Percentiles rank a stretch among this genome's conserved stretches.
These are phyloP conservation scores for Drosophila monieri DNA, from an alignment of 2,888 invertebrate species.

Conservation along the genomic window DNA sequence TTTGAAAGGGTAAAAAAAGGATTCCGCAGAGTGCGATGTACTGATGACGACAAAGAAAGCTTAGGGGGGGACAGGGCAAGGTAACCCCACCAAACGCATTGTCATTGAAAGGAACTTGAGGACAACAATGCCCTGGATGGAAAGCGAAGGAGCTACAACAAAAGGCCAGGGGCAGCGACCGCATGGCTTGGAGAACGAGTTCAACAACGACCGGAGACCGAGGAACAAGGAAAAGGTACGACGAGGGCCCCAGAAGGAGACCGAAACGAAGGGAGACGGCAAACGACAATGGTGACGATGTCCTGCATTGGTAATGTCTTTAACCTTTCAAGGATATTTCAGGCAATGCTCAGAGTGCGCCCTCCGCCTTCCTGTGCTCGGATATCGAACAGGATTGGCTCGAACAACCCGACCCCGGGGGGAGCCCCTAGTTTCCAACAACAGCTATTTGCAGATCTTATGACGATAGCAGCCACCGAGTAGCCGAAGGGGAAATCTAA, in stretches of 20 bases:
- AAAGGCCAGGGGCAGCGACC: conserved; percentile 75
- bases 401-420: conserved; percentile 23
- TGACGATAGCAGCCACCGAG: conserved; percentile 40
- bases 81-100: conserved; percentile 56
- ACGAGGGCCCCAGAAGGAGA: not conserved
- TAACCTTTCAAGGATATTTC: conserved; percentile 82
- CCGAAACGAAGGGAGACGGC: not conserved
- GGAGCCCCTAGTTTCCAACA: conserved; percentile 9
- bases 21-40: conserved; percentile 65
- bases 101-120: conserved; percentile 77
- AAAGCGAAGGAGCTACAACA: conserved; percentile 35
- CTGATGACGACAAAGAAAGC: conserved; percentile 49
- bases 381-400: conserved; percentile 68
- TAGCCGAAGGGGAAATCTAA: conserved; percentile 42
- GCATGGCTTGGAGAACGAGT: conserved; percentile 75
- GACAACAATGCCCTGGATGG: conserved; percentile 30
- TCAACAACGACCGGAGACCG: conserved; percentile 44
- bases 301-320: conserved; percentile 78
- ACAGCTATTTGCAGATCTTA: conserved; percentile 48
- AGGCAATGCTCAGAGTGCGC: conserved; percentile 53
- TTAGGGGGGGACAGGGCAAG: conserved; percentile 20
- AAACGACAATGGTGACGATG: conserved; percentile 44
- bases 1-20: conserved; percentile 1
- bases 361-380: conserved; percentile 2
- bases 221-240: not conserved